phyloP scores from a whole-genome alignment of 92 coral and sea anemone genomes.

The Paramuricea clavata region DNA sequence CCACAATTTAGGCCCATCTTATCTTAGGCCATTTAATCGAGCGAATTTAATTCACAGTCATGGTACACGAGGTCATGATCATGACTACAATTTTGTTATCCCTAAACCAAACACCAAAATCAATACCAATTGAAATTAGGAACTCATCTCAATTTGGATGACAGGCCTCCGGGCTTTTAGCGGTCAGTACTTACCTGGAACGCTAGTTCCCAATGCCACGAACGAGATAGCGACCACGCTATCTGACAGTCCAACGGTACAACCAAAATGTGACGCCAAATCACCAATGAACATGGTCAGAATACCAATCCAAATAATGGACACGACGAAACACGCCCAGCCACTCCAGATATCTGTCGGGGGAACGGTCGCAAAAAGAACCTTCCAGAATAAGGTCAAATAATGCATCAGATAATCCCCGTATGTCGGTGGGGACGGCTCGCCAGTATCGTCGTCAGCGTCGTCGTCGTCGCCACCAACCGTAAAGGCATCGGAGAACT shows the following conservation, averaged over 20 bases:
- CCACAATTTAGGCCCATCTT: too few relatives aligned
- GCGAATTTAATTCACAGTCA: too few relatives aligned
- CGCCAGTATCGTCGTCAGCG: slow-evolving; percentile 74
- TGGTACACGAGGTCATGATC: too few relatives aligned
- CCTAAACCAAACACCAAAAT: too few relatives aligned
- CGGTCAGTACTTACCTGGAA: slow-evolving; percentile 93
- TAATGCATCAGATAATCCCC: slow-evolving; percentile 99
- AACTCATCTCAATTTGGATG: too few relatives aligned
- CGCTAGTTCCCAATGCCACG: slow-evolving; percentile 99
- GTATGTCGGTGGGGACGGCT: slow-evolving; percentile 85
- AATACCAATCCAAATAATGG: slow-evolving; percentile 89
- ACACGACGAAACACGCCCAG: slow-evolving; percentile 92
- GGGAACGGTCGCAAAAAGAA: slow-evolving; percentile 92
- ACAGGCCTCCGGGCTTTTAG: too few relatives aligned
- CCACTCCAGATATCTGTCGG: slow-evolving; percentile 99
- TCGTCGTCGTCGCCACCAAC: slow-evolving; percentile 93
- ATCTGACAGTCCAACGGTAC: slow-evolving; percentile 93
- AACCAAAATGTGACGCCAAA: slow-evolving; percentile 96
- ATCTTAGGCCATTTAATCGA: too few relatives aligned
- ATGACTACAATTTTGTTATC: too few relatives aligned
- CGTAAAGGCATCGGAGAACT: slow-evolving; percentile 94
- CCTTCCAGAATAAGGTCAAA: slow-evolving; percentile 97
- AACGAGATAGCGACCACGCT: slow-evolving; percentile 98
- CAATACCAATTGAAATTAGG: too few relatives aligned
- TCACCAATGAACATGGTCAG: slow-evolving; percentile 95